Evolutionary conservation across 2,888 invertebrate species (phyloP), one percentile per base, ranked within the genome.

Genomic region (Helicoverpa assulta): DNA sequence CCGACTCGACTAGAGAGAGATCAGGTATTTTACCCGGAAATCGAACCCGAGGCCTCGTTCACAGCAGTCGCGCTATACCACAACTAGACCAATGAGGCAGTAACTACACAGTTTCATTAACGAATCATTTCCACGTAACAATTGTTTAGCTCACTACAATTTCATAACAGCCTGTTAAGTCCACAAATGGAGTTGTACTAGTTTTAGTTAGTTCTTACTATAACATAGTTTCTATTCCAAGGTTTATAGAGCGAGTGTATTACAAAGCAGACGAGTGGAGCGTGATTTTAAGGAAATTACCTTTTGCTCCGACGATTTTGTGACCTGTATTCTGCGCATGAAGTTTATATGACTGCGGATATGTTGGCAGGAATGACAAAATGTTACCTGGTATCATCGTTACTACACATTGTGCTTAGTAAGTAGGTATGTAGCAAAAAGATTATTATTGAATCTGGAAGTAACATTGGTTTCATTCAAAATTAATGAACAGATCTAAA

Each of bases 81-180:
- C 26, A 26, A 26, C 26, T 26, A 26, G 4, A 26, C 26, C 26
- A 26, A 26, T 4, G 4, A 3, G 26, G 26, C 26, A 26, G 1
- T 26, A 26, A 26, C 26, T 26, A 16, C 16, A 37, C 5, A 78
- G 73, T 47, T 52, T 58, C 37, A 59, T 63, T 12, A 50, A 43
- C 68, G 63, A 76, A 63, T 75, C 40, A 75, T 75, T 75, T 40
- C 21, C 53, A 75, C 53, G 68, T 53, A 40, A 33, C 8, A 68
- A 75, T 68, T 63, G 80, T 79, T 75, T 62, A 18, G 16, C 29
- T 73, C 18, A 14, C 59, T 51, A 74, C 68, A 74, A 75, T 74
- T 79, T 63, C 69, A 60, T 53, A 76, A 60, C 59, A 65, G 58
- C n/a, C 26, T 5, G 40, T 29, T 54, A 54, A 78, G 67, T 78